phyloP scores from a whole-genome alignment of 2,888 invertebrate species.

The Drosophila fulvimacula region DNA sequence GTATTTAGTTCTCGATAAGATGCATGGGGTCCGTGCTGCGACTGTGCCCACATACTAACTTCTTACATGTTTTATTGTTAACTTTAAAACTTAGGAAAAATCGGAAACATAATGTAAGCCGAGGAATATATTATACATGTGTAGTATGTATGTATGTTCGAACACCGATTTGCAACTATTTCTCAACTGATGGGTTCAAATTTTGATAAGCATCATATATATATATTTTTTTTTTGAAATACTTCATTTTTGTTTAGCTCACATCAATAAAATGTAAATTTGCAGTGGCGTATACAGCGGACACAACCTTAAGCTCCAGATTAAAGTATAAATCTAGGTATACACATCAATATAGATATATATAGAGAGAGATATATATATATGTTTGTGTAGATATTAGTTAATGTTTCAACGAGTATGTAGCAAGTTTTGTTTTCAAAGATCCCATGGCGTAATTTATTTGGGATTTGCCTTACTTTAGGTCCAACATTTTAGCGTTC shows the following conservation, averaged over 20 bases:
- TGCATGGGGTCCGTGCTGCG: neutral
- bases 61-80: constrained; percentile 24
- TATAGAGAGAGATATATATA: neutral
- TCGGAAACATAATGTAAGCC: constrained; percentile 4
- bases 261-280: constrained; percentile 58
- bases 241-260: constrained; percentile 6
- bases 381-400: neutral
- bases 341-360: constrained; percentile 20
- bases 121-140: constrained; percentile 10
- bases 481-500: constrained; percentile 11
- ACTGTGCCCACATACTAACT: constrained; percentile 7
- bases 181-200: constrained; percentile 12
- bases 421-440: constrained; percentile 17
- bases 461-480: constrained; percentile 13
- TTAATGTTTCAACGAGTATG: constrained; percentile 29
- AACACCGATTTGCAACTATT: constrained; percentile 3
- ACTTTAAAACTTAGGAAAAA: constrained; percentile 35
- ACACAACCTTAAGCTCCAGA: constrained; percentile 59
- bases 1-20: constrained; percentile 3
- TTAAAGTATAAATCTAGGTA: constrained; percentile 40
- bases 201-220: constrained; percentile 5
- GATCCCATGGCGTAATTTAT: constrained; percentile 14
- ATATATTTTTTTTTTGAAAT: neutral
- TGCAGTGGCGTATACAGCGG: constrained; percentile 52
- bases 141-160: neutral